Conservation (phyloP, 2,797 vertebrate genomes). For the Spheniscus humboldti region DNA sequence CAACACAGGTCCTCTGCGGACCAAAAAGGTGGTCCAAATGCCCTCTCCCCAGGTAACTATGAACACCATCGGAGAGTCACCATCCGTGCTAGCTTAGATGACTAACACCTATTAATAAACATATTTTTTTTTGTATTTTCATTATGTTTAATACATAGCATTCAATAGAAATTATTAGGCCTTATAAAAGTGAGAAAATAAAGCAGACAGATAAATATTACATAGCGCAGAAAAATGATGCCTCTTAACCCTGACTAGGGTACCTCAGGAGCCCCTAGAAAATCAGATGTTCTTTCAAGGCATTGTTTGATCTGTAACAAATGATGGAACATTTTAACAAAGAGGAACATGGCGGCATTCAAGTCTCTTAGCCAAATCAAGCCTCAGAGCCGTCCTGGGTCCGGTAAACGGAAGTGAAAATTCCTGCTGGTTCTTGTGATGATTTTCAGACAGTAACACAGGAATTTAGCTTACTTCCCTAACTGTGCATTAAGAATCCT, state of each 20-base stretch:
- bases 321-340: too few species aligned
- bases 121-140: too few species aligned
- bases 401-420: neutral
- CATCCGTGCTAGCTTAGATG: neutral
- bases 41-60: neutral
- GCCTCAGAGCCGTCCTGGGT: too few species aligned
- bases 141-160: neutral
- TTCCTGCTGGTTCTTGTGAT: neutral
- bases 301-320: neutral
- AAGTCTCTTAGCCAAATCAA: neutral
- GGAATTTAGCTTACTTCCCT: neutral
- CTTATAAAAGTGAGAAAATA: neutral
- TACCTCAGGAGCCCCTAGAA: neutral
- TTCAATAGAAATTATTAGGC: neutral
- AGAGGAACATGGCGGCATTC: neutral
- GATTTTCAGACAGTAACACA: neutral
- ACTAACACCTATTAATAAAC: neutral
- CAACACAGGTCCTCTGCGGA: fast-evolving
- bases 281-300: neutral
- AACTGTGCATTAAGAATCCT: neutral
- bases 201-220: neutral
- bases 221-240: neutral
- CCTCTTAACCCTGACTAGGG: neutral
- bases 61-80: neutral
- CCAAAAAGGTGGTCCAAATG: neutral